These are phyloP conservation scores for Euwallacea fornicatus DNA, from an alignment of 1,140 invertebrate species.

Conservation along the genomic window DNA sequence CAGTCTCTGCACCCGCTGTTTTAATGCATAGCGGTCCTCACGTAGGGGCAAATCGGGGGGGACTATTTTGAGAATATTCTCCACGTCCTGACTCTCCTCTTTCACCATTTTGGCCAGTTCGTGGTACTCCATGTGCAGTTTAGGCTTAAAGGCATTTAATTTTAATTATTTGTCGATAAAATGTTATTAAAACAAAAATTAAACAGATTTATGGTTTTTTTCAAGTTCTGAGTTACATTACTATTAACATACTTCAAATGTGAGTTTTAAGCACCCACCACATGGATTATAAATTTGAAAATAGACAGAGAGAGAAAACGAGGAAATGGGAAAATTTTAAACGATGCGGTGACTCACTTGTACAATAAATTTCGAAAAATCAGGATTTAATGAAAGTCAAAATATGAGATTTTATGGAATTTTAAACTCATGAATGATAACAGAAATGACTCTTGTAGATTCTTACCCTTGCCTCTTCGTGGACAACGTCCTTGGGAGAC, in stretches of 20 bases:
- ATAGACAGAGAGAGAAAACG: too few relatives aligned
- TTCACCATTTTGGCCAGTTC: conserved; percentile 40
- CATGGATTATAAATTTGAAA: too few relatives aligned
- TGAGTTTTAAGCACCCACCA: too few relatives aligned
- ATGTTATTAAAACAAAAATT: background rate
- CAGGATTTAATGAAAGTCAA: too few relatives aligned
- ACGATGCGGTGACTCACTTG: too few relatives aligned
- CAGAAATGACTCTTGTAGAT: background rate
- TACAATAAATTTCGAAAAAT: too few relatives aligned
- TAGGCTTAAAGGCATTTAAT: conserved; percentile 1
- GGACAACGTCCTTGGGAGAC: conserved; percentile 29
- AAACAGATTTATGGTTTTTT: too few relatives aligned
- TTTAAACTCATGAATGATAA: background rate
- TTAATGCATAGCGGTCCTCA: conserved; percentile 36
- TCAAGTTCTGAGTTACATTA: too few relatives aligned
- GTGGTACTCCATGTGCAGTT: conserved; percentile 26
- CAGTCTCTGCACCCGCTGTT: conserved; percentile 40
- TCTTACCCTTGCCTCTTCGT: conserved; percentile 20
- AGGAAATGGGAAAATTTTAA: too few relatives aligned
- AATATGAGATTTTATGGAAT: too few relatives aligned
- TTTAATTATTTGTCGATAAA: background rate
- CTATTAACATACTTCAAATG: too few relatives aligned
- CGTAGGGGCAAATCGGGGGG: conserved; percentile 38
- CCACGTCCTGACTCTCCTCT: conserved; percentile 46
- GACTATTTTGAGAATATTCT: conserved; percentile 42